phyloP scores from a whole-genome alignment of 2,113 vertebrate genomes.

The Cavia porcellus region DNA sequence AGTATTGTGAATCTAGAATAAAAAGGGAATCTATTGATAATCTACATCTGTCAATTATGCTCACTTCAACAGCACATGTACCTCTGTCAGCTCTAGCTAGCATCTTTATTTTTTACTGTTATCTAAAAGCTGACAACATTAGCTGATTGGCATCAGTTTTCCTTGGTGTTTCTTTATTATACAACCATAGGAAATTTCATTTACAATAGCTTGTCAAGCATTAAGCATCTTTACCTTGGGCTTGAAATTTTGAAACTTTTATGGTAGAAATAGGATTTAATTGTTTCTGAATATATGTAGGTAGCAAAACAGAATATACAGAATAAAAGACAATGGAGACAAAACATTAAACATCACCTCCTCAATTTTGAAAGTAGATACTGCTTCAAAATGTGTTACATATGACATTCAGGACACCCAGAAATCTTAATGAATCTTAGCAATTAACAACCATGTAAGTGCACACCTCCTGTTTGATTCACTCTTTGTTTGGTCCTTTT shows the following conservation, averaged over 20 bases:
- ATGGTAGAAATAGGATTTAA: conserved; percentile 3
- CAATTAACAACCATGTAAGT: not conserved
- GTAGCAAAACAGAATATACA: not conserved
- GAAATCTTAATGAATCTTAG: not conserved
- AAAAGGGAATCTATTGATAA: not conserved
- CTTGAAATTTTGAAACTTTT: conserved; percentile 18
- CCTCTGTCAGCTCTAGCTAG: not conserved
- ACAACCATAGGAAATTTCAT: not conserved
- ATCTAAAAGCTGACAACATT: not conserved
- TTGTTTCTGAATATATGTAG: not conserved
- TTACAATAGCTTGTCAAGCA: not conserved
- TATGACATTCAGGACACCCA: not conserved
- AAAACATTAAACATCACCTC: not conserved
- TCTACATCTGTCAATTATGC: not conserved
- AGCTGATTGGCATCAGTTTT: not conserved
- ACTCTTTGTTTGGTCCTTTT: conserved; percentile 39
- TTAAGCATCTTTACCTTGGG: not conserved
- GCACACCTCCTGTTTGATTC: not conserved
- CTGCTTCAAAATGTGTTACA: not conserved
- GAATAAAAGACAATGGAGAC: not conserved
- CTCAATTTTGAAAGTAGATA: not conserved
- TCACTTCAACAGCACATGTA: not conserved
- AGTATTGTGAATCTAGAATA: not conserved
- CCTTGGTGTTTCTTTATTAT: not conserved
- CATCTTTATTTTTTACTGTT: not conserved